A percentile compares a stretch with the other conserved stretches of the same genome.
phyloP scores from a whole-genome alignment of 1,140 invertebrate species.

The Lethrus apterus region DNA sequence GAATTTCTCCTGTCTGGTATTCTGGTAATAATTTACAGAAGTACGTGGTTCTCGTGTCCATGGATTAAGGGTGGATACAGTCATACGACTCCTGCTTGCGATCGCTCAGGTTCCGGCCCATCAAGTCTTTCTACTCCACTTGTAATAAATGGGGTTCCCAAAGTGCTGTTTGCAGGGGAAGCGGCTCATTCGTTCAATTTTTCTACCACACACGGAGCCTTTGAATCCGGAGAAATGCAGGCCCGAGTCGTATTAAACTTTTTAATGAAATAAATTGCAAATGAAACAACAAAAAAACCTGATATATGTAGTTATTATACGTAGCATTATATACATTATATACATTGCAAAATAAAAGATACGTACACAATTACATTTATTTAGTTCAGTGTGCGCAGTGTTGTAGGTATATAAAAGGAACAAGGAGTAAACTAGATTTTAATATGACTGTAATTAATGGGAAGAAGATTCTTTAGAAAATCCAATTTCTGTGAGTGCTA shows the following conservation, averaged over 20 bases:
- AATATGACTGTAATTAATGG: no score
- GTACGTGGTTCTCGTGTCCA: slow-evolving; percentile 55
- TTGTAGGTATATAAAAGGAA: no score
- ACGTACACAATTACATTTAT: neutral
- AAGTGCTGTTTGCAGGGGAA: slow-evolving; percentile 67
- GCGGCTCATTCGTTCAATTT: slow-evolving; percentile 59
- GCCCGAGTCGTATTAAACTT: slow-evolving; percentile 40
- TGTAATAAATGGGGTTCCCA: slow-evolving; percentile 36
- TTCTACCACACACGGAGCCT: slow-evolving; percentile 67
- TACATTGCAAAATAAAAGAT: neutral
- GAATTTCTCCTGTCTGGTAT: neutral
- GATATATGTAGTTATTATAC: no score
- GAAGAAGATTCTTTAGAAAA: no score
- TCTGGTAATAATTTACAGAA: slow-evolving; percentile 44
- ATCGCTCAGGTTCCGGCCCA: slow-evolving; percentile 29
- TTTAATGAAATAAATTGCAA: slow-evolving; percentile 15
- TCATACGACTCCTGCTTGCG: slow-evolving; percentile 48
- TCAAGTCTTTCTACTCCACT: slow-evolving; percentile 21
- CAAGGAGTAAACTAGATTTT: no score
- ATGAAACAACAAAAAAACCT: no score
- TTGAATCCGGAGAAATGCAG: slow-evolving; percentile 48
- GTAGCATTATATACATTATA: no score
- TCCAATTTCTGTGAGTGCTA: no score
- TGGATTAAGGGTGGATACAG: slow-evolving; percentile 60
- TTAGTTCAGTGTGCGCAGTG: no score